These are phyloP conservation scores for Noctua janthe DNA, from an alignment of 2,888 invertebrate genomes.

Conservation along the genomic window DNA sequence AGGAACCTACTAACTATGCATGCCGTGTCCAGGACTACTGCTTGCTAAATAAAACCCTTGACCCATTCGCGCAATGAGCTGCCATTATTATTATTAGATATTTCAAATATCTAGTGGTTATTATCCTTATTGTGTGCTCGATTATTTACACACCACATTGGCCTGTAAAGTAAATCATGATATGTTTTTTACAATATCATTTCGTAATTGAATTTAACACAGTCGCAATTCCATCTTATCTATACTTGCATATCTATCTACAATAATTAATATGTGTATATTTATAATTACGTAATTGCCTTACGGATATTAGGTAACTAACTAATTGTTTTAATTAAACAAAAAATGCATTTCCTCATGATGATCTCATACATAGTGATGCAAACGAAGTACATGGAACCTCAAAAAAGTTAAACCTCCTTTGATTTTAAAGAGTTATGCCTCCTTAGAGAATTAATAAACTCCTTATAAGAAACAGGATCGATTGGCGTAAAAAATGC, in stretches of 20 bases:
- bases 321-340: neutral
- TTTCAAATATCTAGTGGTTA: neutral
- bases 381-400: neutral
- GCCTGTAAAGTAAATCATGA: neutral
- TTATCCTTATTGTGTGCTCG: constrained; percentile 26
- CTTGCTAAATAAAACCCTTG: neutral
- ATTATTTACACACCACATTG: constrained; percentile 10
- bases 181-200: constrained; percentile 15
- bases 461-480: neutral
- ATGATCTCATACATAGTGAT: neutral
- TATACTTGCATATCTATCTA: neutral
- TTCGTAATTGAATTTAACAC: constrained; percentile 11
- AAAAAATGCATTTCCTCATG: neutral
- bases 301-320: neutral
- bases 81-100: constrained; percentile 3
- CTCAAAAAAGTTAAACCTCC: neutral
- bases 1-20: neutral
- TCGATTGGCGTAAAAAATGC: neutral
- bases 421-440: neutral
- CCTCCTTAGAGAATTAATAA: neutral
- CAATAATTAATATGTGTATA: constrained; percentile 1
- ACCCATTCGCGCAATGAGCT: neutral
- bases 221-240: constrained; percentile 8
- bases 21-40: neutral
- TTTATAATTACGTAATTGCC: neutral